Conservation (phyloP, 2,888 invertebrate genomes). For the Blastobasis adustella region DNA sequence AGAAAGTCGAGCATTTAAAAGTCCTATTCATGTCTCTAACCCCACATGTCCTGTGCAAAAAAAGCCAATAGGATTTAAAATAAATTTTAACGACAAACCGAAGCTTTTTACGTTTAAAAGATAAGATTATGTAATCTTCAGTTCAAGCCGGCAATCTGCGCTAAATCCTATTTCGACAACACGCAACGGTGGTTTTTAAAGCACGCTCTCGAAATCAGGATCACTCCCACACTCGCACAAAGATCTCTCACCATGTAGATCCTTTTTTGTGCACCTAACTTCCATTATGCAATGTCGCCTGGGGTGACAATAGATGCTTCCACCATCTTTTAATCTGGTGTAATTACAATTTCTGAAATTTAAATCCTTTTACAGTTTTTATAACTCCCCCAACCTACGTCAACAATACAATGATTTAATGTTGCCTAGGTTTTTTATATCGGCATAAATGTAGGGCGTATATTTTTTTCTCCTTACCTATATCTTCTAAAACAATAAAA, state of each 20-base stretch:
- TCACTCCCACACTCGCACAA: constrained; percentile 62
- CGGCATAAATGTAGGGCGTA: too few relatives aligned
- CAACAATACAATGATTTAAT: too few relatives aligned
- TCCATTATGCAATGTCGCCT: constrained; percentile 42
- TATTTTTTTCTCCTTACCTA: too few relatives aligned
- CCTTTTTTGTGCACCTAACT: constrained; percentile 39
- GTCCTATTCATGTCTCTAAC: background rate
- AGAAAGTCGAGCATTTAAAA: constrained; percentile 1
- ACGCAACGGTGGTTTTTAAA: constrained; percentile 67
- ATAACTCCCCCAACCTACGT: too few relatives aligned
- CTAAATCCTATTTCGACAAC: constrained; percentile 63
- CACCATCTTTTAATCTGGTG: constrained; percentile 34
- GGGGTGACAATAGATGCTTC: constrained; percentile 32
- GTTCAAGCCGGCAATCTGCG: constrained; percentile 42
- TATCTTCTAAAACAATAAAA: too few relatives aligned
- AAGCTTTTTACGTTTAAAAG: constrained; percentile 37
- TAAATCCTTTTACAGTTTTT: too few relatives aligned
- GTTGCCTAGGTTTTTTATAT: too few relatives aligned
- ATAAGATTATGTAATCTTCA: constrained; percentile 57
- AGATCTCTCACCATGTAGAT: constrained; percentile 42
- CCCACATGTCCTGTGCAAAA: constrained; percentile 1
- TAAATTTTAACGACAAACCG: constrained; percentile 37
- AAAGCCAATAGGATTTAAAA: constrained; percentile 48
- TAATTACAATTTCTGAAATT: too few relatives aligned
- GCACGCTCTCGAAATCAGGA: constrained; percentile 40